phyloP scores from a whole-genome alignment of 2,797 vertebrate species.

The Linurgus olivaceus region DNA sequence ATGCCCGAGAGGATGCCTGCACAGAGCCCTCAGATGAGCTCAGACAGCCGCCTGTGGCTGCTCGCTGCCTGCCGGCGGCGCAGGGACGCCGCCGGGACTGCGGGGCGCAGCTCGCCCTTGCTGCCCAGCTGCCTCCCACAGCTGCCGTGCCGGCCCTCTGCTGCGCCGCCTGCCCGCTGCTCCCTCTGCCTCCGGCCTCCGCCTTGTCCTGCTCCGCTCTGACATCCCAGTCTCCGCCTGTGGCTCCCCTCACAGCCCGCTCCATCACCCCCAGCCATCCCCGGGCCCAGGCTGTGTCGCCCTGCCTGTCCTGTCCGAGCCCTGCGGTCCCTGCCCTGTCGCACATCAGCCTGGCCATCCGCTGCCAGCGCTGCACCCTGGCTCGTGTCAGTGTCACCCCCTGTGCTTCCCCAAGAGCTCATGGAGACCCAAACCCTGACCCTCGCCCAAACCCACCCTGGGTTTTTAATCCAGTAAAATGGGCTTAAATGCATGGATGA shows the following conservation, averaged over 20 bases:
- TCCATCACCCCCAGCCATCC: background rate
- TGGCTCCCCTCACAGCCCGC: background rate
- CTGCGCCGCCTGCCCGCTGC: background rate
- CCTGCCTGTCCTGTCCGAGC: background rate
- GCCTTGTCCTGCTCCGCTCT: background rate
- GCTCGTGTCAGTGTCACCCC: background rate
- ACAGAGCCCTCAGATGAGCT: background rate
- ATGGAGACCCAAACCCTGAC: background rate
- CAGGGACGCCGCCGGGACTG: background rate
- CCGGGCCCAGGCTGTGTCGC: background rate
- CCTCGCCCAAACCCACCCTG: no score
- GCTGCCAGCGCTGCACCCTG: rapidly evolving
- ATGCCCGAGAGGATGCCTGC: background rate
- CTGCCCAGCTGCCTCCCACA: background rate
- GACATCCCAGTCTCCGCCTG: rapidly evolving
- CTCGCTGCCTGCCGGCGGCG: background rate
- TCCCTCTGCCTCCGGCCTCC: rapidly evolving
- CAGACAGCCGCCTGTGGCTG: background rate
- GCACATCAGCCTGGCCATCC: rapidly evolving
- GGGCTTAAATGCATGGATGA: rapidly evolving
- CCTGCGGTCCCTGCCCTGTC: rapidly evolving
- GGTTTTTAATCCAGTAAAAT: background rate
- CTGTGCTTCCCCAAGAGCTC: background rate
- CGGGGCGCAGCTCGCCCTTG: background rate
- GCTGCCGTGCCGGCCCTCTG: background rate